phyloP scores from a whole-genome alignment of 2,888 invertebrate species.

The Eutolmus rufibarbis region DNA sequence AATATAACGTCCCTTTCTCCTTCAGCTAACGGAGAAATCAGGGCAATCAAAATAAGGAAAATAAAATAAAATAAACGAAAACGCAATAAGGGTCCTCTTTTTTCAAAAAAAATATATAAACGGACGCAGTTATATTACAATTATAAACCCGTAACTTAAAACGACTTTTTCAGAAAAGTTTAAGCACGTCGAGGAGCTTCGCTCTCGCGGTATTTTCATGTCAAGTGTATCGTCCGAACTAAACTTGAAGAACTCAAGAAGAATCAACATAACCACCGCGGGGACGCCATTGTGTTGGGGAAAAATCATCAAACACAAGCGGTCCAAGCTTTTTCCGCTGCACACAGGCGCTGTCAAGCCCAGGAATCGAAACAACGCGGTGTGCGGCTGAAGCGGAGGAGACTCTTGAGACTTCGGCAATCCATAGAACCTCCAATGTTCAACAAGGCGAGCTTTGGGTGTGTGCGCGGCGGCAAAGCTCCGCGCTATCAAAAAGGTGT shows the following conservation, averaged over 20 bases:
- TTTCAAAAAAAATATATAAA: neutral
- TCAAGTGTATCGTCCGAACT: slow-evolving; percentile 23
- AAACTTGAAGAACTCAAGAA: slow-evolving; percentile 16
- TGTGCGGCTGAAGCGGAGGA: neutral
- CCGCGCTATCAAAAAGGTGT: neutral
- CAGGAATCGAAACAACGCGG: neutral
- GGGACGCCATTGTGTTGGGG: neutral
- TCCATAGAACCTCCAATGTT: neutral
- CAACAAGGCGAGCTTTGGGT: neutral
- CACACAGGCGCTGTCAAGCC: neutral
- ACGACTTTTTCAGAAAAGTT: neutral
- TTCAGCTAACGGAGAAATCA: neutral
- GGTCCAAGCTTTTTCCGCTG: neutral
- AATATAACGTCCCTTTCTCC: neutral
- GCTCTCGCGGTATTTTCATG: slow-evolving; percentile 17
- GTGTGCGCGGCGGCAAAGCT: neutral
- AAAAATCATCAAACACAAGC: neutral
- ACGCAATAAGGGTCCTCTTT: neutral
- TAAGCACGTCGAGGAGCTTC: neutral
- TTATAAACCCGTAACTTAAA: neutral
- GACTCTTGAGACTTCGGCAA: neutral
- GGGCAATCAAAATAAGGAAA: neutral
- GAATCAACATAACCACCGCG: slow-evolving; percentile 19
- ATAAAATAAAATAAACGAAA: neutral
- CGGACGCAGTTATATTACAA: neutral